Percentiles rank a stretch among this genome's conserved stretches.
Evolutionary conservation across 92 coral and sea anemone genomes (phyloP).

Genomic region (Phenganax subtilis): DNA sequence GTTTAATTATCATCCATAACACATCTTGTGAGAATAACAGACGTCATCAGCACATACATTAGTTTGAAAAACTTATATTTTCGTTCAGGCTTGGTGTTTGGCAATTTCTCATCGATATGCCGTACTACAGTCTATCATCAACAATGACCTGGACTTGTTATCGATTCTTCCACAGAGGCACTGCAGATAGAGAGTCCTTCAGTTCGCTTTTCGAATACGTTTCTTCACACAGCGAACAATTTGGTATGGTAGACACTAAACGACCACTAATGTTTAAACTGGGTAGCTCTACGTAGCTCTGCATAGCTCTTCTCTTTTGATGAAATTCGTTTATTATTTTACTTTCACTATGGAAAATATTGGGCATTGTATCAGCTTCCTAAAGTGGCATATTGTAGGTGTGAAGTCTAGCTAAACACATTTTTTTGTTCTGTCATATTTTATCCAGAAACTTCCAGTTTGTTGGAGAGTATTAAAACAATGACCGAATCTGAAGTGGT

Average conservation of each 20-base stretch:
- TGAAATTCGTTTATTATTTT: too few species aligned
- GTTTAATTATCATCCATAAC: neutral
- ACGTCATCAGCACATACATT: neutral
- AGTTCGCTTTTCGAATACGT: constrained; percentile 39
- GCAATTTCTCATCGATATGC: constrained; percentile 99
- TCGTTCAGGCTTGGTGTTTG: constrained; percentile 83
- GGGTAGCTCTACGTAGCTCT: too few species aligned
- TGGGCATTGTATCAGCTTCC: too few species aligned
- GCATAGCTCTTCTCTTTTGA: too few species aligned
- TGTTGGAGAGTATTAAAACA: constrained; percentile 29
- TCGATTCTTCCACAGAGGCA: constrained; percentile 35
- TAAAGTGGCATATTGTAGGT: too few species aligned
- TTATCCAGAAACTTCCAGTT: constrained; percentile 1
- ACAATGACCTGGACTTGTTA: constrained; percentile 66
- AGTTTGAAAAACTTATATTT: neutral
- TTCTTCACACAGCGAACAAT: constrained; percentile 17
- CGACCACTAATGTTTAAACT: too few species aligned
- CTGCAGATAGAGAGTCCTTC: constrained; percentile 12
- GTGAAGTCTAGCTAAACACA: neutral
- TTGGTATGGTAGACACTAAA: neutral
- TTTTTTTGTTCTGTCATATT: neutral
- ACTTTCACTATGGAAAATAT: too few species aligned
- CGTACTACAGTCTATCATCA: constrained; percentile 85
- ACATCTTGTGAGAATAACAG: neutral
- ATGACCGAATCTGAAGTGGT: constrained; percentile 92